phyloP scores from a whole-genome alignment of 37 sponge, comb jelly and placozoan genomes.

The Hexactinellida sp. region DNA sequence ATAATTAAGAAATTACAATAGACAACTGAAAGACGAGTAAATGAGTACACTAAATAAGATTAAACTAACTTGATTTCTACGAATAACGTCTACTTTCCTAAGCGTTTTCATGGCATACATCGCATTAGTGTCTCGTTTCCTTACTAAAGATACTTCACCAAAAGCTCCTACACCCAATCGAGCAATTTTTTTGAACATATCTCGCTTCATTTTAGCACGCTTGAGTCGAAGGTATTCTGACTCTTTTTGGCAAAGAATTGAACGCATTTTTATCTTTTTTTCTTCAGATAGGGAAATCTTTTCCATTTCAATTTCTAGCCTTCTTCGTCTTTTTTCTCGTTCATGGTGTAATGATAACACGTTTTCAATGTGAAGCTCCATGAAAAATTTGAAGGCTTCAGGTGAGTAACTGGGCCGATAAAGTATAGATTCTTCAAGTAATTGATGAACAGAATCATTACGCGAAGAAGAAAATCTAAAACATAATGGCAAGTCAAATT shows the following conservation, averaged over 20 bases:
- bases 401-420: conserved; percentile 51
- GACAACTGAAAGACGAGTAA: too few species aligned
- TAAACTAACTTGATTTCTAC: conserved; percentile 81
- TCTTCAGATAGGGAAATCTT: conserved; percentile 64
- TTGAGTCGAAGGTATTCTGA: conserved; percentile 73
- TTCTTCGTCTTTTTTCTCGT: conserved; percentile 56
- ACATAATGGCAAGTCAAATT: too few species aligned
- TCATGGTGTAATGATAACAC: conserved; percentile 55
- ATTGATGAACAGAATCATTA: too few species aligned
- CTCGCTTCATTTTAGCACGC: conserved; percentile 68
- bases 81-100: conserved; percentile 71
- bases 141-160: conserved; percentile 78
- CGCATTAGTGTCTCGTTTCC: conserved; percentile 63
- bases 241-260: conserved; percentile 71
- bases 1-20: too few species aligned
- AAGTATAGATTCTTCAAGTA: conserved; percentile 29
- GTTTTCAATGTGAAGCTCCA: conserved; percentile 86
- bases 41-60: too few species aligned
- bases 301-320: conserved; percentile 74
- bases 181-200: conserved; percentile 66
- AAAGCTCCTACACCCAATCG: conserved; percentile 84
- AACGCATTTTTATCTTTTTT: conserved; percentile 62
- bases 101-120: conserved; percentile 95
- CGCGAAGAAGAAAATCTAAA: too few species aligned
- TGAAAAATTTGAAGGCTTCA: conserved; percentile 90